These are phyloP conservation scores for Coracopsis vasa DNA, from an alignment of 2,113 vertebrate genomes.

Conservation along the genomic window DNA sequence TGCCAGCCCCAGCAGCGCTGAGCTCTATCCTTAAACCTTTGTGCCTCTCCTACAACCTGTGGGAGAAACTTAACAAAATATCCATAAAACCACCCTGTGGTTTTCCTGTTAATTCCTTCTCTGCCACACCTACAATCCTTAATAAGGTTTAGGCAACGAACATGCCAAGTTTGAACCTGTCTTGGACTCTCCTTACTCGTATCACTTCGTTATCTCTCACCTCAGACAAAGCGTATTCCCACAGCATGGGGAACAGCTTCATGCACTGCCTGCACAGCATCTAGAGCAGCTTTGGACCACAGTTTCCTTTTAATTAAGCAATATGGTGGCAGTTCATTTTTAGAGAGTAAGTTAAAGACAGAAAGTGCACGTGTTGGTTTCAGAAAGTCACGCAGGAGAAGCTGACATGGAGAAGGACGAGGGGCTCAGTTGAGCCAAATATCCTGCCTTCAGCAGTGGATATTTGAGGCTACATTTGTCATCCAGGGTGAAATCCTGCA, in stretches of 20 bases:
- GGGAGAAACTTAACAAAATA: not conserved
- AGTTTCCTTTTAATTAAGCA: not conserved
- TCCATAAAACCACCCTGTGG: not conserved
- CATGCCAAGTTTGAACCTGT: not conserved
- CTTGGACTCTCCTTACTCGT: not conserved
- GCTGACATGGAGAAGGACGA: not conserved
- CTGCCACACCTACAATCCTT: conserved; percentile 14
- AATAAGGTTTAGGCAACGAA: not conserved
- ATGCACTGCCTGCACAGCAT: not conserved
- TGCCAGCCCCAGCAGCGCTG: not conserved
- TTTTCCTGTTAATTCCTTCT: not conserved
- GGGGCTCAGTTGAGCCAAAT: not conserved
- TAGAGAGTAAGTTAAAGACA: not conserved
- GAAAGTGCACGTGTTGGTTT: not conserved
- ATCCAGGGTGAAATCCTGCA: not conserved
- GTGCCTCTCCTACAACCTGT: not conserved
- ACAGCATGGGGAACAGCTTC: fast-evolving
- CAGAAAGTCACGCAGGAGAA: not conserved
- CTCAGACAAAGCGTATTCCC: not conserved
- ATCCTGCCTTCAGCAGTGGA: not conserved
- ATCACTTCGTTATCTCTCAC: not conserved
- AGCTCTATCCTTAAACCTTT: not conserved
- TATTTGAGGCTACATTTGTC: conserved; percentile 31
- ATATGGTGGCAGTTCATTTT: not conserved
- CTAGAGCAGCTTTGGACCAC: not conserved